A percentile compares a stretch with the other conserved stretches of the same genome.
phyloP scores from a whole-genome alignment of 1,140 invertebrate species.

The Akabosia matsudoensis region DNA sequence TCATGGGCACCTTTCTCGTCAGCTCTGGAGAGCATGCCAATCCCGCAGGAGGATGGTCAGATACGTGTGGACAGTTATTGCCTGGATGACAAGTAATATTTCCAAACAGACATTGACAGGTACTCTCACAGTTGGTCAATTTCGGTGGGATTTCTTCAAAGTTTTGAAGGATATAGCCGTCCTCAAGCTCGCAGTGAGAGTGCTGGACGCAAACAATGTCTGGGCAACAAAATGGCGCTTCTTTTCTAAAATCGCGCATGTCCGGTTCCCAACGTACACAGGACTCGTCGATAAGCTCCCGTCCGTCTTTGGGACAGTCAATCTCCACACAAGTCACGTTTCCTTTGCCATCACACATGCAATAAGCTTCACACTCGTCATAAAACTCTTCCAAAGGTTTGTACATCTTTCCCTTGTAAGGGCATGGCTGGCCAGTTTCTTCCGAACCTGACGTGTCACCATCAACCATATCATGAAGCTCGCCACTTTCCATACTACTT shows the following conservation, averaged over 20 bases:
- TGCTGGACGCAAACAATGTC: slow-evolving; percentile 54
- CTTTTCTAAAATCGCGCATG: slow-evolving; percentile 66
- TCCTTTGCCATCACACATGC: slow-evolving; percentile 63
- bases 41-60: slow-evolving; percentile 67
- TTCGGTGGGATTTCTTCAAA: slow-evolving; percentile 67
- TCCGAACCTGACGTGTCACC: slow-evolving; percentile 21
- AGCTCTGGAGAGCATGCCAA: slow-evolving; percentile 65
- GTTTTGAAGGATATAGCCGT: slow-evolving; percentile 54
- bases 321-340: slow-evolving; percentile 69
- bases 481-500: not conserved
- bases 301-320: slow-evolving; percentile 73
- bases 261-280: slow-evolving; percentile 81
- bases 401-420: slow-evolving; percentile 58
- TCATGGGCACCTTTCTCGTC: slow-evolving; percentile 64
- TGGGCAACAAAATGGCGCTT: slow-evolving; percentile 77
- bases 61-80: slow-evolving; percentile 68
- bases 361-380: slow-evolving; percentile 70
- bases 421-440: slow-evolving; percentile 51
- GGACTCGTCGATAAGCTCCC: slow-evolving; percentile 74
- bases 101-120: slow-evolving; percentile 81
- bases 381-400: slow-evolving; percentile 62
- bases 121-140: slow-evolving; percentile 73
- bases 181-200: slow-evolving; percentile 63
- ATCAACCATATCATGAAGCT: not conserved
- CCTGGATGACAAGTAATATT: slow-evolving; percentile 70